These are phyloP conservation scores for Balaenoptera acutorostrata DNA, from an alignment of 2,113 vertebrate species.

Conservation along the genomic window DNA sequence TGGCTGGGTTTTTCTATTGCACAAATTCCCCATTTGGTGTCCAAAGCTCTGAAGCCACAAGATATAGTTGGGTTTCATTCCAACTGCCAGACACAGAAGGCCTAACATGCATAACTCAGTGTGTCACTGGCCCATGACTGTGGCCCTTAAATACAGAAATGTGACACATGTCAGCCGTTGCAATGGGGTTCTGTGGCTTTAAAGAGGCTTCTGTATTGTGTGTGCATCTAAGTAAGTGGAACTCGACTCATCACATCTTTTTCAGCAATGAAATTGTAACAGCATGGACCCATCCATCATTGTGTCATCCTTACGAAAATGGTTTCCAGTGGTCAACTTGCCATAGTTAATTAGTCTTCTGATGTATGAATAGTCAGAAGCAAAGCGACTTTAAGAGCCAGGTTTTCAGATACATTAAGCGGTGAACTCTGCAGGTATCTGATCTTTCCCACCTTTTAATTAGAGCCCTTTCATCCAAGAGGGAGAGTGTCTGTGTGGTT, in stretches of 20 bases:
- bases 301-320: constrained; percentile 69
- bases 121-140: background rate
- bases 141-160: constrained; percentile 34
- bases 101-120: background rate
- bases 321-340: constrained; percentile 80
- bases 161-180: constrained; percentile 40
- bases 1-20: background rate
- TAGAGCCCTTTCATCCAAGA: constrained; percentile 52
- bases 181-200: constrained; percentile 55
- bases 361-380: constrained; percentile 73
- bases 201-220: constrained; percentile 68
- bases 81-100: background rate
- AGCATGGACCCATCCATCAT: constrained; percentile 77
- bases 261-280: constrained; percentile 59
- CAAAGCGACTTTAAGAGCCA: constrained; percentile 75
- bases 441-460: constrained; percentile 68
- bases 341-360: constrained; percentile 81
- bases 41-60: background rate
- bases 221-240: constrained; percentile 72
- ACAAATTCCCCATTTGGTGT: background rate
- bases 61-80: background rate
- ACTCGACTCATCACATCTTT: constrained; percentile 66
- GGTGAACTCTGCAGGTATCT: constrained; percentile 60
- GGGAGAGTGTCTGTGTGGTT: background rate
- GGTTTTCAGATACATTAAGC: constrained; percentile 62